These are phyloP conservation scores for Neocrepidodera transversa DNA, from an alignment of 2,888 invertebrate species.

Conservation along the genomic window DNA sequence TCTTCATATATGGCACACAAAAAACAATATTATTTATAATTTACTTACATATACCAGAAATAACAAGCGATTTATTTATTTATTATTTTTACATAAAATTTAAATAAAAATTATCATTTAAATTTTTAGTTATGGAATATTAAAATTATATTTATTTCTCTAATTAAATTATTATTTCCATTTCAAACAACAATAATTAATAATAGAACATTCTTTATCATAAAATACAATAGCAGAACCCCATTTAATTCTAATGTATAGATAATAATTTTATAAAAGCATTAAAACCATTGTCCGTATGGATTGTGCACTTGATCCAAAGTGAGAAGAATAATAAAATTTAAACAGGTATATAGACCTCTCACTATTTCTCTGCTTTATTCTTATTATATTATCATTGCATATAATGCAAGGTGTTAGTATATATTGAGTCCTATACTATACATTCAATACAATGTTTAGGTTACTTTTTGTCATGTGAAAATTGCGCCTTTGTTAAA, in stretches of 20 bases:
- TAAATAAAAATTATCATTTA: too few species aligned
- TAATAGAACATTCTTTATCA: slow-evolving; percentile 2
- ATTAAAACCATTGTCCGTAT: slow-evolving; percentile 58
- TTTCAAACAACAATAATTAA: too few species aligned
- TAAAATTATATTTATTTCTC: too few species aligned
- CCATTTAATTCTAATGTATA: slow-evolving; percentile 59
- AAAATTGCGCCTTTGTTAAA: slow-evolving; percentile 37
- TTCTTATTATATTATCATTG: slow-evolving; percentile 21
- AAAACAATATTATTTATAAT: too few species aligned
- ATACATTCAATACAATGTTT: slow-evolving; percentile 7
- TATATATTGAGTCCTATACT: too few species aligned
- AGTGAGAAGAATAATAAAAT: slow-evolving; percentile 60
- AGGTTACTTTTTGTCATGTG: slow-evolving; percentile 25
- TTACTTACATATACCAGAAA: too few species aligned
- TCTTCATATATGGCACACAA: too few species aligned
- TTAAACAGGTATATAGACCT: slow-evolving; percentile 58
- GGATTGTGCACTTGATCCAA: slow-evolving; percentile 60
- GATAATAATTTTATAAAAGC: slow-evolving; percentile 49
- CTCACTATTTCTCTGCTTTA: slow-evolving; percentile 8
- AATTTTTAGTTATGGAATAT: too few species aligned
- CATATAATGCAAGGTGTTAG: slow-evolving; percentile 27
- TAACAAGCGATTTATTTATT: too few species aligned
- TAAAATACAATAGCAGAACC: slow-evolving; percentile 53
- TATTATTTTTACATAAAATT: too few species aligned
- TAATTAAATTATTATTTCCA: too few species aligned